These are phyloP conservation scores for Pherbina coryleti DNA, from an alignment of 2,888 invertebrate species.

Conservation along the genomic window DNA sequence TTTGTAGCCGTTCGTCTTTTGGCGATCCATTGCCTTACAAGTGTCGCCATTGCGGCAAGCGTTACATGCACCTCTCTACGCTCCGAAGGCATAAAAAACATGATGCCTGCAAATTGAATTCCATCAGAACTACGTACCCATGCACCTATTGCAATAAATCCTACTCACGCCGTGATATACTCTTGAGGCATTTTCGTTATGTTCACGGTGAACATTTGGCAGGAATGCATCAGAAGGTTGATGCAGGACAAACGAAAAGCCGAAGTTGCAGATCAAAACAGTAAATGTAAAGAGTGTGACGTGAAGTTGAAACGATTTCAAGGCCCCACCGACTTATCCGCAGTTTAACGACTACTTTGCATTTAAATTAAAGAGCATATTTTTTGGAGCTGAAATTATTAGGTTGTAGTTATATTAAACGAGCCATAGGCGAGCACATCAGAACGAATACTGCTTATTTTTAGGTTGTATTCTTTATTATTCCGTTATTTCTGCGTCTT, in stretches of 20 bases:
- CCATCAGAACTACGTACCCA: slow-evolving; percentile 49
- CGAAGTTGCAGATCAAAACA: neutral
- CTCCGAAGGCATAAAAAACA: slow-evolving; percentile 52
- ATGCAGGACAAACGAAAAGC: too few relatives aligned
- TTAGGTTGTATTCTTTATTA: too few relatives aligned
- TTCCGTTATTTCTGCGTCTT: too few relatives aligned
- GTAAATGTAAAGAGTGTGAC: neutral
- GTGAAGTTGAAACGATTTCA: neutral
- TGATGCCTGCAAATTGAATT: slow-evolving; percentile 55
- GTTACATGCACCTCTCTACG: slow-evolving; percentile 33
- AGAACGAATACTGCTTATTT: too few relatives aligned
- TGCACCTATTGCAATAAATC: slow-evolving; percentile 28
- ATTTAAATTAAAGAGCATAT: neutral
- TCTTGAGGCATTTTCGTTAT: slow-evolving; percentile 13
- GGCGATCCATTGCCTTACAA: neutral
- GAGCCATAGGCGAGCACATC: too few relatives aligned
- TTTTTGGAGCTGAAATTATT: neutral
- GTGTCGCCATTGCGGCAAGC: slow-evolving; percentile 40
- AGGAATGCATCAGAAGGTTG: too few relatives aligned
- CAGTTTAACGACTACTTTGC: neutral
- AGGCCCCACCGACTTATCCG: neutral
- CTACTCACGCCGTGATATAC: neutral
- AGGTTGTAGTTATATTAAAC: neutral
- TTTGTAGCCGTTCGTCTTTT: neutral
- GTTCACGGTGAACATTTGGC: neutral